Base-by-base conservation (phyloP, 2,888 invertebrate genomes). In the Aelia acuminata region DNA sequence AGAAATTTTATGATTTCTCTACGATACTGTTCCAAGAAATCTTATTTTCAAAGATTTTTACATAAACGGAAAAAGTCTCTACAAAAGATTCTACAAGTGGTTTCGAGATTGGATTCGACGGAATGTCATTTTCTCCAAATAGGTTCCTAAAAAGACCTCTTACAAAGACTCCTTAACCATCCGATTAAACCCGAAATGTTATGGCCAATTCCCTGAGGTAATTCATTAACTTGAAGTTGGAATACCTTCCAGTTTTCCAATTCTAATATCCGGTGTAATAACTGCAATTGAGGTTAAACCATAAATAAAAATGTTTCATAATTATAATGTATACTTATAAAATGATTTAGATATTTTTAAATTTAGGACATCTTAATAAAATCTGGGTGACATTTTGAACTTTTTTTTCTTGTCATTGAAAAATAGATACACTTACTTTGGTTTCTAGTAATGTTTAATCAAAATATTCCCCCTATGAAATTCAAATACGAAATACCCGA, bases 81-180 rank as follows among this genome's bases (percentile, higher is more conserved):
- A 70, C 7, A 31, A 8, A 70, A 3, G 31, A n/a, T 35, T 35
- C 18, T 70, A 70, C 18, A 70, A 70, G 63, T 70, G 63, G 63
- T 35, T 20, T 70, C 5, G 35, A 70, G 35, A 70, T 70, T 70
- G 63, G 63, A 31, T 8, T 8, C 31, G 63, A 35, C 35, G 26
- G 35, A 35, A 70, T 35, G 63, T 70, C 63, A 70, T 70, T 70
- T 70, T 20, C 63, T 35, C 20, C 63, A 70, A 70, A 70, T 31
- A 35, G 35, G 31, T 31, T 13, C 35, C 35, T 8, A 35, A 4
- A 70, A 35, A 13, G 63, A 70, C 63, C 35, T 18, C 26, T 70
- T 70, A 70, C 15, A 31, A 63, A 26, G 63, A 63, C 63, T 31
- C 15, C 63, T 31, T 63, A 63, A 70, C 31, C 63, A 35, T 5